Conservation (phyloP, 2,888 invertebrate genomes). For the Scelioninae gen. 1 region DNA sequence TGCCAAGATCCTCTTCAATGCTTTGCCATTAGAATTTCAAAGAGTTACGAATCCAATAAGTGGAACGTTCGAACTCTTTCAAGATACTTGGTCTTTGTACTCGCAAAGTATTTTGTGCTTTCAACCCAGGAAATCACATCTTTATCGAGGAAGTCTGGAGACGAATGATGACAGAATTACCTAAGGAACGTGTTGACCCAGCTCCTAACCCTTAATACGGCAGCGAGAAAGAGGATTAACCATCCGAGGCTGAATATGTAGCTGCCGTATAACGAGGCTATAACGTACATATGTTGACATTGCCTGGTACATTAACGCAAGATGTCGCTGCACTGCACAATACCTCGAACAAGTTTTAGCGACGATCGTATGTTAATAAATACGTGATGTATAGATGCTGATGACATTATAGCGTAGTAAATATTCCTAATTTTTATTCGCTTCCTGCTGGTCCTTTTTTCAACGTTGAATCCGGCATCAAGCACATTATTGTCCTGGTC, state of each 20-base stretch:
- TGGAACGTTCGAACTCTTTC: slow-evolving; percentile 56
- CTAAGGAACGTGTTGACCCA: slow-evolving; percentile 54
- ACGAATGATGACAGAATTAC: slow-evolving; percentile 19
- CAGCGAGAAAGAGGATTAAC: slow-evolving; percentile 39
- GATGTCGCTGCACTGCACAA: slow-evolving; percentile 31
- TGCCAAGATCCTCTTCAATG: slow-evolving; percentile 52
- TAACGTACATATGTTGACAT: slow-evolving; percentile 44
- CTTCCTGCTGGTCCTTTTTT: no score
- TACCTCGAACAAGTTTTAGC: slow-evolving; percentile 35
- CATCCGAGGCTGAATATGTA: slow-evolving; percentile 29
- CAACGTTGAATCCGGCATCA: no score
- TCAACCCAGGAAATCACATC: slow-evolving; percentile 46
- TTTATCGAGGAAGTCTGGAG: slow-evolving; percentile 27
- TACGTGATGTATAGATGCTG: slow-evolving; percentile 21
- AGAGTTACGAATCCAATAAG: slow-evolving; percentile 68
- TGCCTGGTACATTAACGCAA: slow-evolving; percentile 55
- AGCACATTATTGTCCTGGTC: no score
- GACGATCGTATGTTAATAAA: slow-evolving; percentile 47
- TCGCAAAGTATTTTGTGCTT: slow-evolving; percentile 33
- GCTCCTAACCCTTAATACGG: slow-evolving; percentile 22
- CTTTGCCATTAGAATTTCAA: slow-evolving; percentile 63
- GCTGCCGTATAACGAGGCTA: slow-evolving; percentile 33
- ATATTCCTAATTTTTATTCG: no score
- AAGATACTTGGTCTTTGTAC: slow-evolving; percentile 36
- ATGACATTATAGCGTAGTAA: slow-evolving; percentile 18